These are phyloP conservation scores for Diplodus sargus DNA, from an alignment of 2,797 vertebrate genomes.

Conservation along the genomic window DNA sequence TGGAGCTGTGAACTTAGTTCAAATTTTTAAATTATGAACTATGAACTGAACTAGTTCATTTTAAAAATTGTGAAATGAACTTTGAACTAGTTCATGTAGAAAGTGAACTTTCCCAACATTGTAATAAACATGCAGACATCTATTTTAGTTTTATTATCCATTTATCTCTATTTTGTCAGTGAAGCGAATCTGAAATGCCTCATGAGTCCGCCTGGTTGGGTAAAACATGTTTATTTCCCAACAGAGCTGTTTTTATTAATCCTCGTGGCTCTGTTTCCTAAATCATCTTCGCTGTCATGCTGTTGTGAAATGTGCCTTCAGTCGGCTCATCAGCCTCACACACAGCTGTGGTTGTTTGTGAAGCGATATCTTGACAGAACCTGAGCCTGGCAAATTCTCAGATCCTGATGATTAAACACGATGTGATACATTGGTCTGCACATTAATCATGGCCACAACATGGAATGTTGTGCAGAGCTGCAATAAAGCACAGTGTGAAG, in stretches of 20 bases:
- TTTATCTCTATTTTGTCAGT: conserved; percentile 43
- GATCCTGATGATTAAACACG: conserved; percentile 16
- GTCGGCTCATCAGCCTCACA: conserved; percentile 26
- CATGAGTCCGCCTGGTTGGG: conserved; percentile 22
- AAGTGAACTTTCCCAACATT: too few relatives aligned
- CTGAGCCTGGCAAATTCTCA: conserved; percentile 19
- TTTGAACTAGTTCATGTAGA: too few relatives aligned
- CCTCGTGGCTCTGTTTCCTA: conserved; percentile 48
- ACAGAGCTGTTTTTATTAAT: conserved; percentile 61
- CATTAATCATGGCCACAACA: neutral
- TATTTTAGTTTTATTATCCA: conserved; percentile 46
- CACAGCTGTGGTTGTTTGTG: conserved; percentile 33
- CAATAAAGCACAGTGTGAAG: neutral
- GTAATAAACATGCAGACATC: too few relatives aligned
- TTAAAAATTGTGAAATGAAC: too few relatives aligned
- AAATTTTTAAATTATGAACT: too few relatives aligned
- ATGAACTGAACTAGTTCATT: too few relatives aligned
- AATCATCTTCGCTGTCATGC: conserved; percentile 33
- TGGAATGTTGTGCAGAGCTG: neutral
- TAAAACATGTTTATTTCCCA: conserved; percentile 65
- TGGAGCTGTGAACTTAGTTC: too few relatives aligned
- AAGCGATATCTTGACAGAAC: conserved; percentile 31
- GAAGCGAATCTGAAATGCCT: conserved; percentile 42
- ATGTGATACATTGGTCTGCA: neutral
- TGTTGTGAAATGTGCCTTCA: conserved; percentile 45